These are phyloP conservation scores for Melanotaenia trifasciata DNA, from an alignment of 2,797 vertebrate genomes.

Conservation along the genomic window DNA sequence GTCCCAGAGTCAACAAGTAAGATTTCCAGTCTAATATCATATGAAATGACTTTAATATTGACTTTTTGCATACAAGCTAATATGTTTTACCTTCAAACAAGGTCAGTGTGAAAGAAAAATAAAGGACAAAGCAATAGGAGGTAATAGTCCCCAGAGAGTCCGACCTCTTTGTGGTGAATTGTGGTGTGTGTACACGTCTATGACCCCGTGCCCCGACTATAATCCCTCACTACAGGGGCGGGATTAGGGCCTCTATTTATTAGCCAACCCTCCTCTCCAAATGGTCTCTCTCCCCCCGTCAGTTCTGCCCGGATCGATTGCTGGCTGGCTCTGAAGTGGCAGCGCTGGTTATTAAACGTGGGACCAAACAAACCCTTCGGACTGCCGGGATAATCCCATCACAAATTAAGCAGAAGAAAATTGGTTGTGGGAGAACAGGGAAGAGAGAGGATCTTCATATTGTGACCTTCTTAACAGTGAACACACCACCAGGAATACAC, in stretches of 20 bases:
- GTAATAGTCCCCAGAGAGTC: conserved; percentile 59
- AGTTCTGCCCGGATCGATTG: conserved; percentile 79
- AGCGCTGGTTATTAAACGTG: conserved; percentile 81
- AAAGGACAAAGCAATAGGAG: conserved; percentile 63
- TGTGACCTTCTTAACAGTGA: conserved; percentile 62
- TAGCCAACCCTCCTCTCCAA: conserved; percentile 42
- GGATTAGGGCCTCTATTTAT: conserved; percentile 78
- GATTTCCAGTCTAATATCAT: conserved; percentile 17
- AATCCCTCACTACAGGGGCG: conserved; percentile 75
- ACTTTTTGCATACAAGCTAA: background rate
- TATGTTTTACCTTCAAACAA: conserved; percentile 50
- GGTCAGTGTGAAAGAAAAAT: conserved; percentile 65
- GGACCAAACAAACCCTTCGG: conserved; percentile 74
- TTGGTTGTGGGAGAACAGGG: conserved; percentile 54
- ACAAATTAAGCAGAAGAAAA: conserved; percentile 76
- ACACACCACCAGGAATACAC: conserved; percentile 31
- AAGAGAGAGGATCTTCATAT: conserved; percentile 49
- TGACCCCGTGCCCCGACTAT: conserved; percentile 59
- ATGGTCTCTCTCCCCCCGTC: conserved; percentile 24
- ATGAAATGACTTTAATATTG: conserved; percentile 27
- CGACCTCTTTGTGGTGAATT: conserved; percentile 60
- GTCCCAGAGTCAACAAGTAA: no score
- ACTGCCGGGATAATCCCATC: conserved; percentile 78
- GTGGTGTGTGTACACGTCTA: conserved; percentile 51
- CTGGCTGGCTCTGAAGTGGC: conserved; percentile 73